Percentiles rank a stretch among this genome's conserved stretches.
phyloP scores from a whole-genome alignment of 2,888 invertebrate species.

The Agrotis puta region DNA sequence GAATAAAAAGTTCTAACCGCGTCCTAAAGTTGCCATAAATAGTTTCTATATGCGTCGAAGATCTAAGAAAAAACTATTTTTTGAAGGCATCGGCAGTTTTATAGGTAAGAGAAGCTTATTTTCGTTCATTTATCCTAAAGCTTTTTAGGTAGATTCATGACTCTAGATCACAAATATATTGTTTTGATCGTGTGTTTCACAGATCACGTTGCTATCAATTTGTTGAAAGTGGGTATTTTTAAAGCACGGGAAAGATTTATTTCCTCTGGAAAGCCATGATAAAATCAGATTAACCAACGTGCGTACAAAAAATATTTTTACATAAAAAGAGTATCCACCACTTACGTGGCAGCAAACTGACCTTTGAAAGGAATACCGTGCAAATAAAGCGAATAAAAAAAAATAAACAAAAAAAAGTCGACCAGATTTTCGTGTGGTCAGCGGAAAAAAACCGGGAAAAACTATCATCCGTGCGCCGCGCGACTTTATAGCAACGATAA shows the following conservation, averaged over 20 bases:
- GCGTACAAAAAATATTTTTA: background rate
- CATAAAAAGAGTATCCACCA: constrained; percentile 32
- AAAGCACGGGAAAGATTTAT: background rate
- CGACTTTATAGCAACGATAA: constrained; percentile 82
- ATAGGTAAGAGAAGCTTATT: background rate
- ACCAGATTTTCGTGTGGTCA: constrained; percentile 80
- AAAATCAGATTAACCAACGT: background rate
- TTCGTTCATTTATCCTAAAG: background rate
- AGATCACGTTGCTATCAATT: too few relatives aligned
- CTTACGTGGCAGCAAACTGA: constrained; percentile 53
- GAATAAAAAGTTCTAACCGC: background rate
- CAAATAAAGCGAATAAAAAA: constrained; percentile 53
- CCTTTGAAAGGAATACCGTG: constrained; percentile 61
- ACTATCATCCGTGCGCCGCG: constrained; percentile 75
- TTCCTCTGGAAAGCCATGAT: background rate
- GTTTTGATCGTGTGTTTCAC: background rate
- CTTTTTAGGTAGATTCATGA: background rate
- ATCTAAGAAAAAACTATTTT: too few relatives aligned
- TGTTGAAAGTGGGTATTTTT: background rate
- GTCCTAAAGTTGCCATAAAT: background rate
- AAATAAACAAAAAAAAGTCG: constrained; percentile 56
- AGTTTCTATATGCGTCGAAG: background rate
- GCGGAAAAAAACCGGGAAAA: constrained; percentile 75
- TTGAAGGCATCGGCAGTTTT: too few relatives aligned
- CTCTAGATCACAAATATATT: too few relatives aligned